Percentiles rank a stretch among this genome's conserved stretches.
These are phyloP conservation scores for Pheucticus melanocephalus DNA, from an alignment of 2,113 vertebrate species.

Conservation along the genomic window DNA sequence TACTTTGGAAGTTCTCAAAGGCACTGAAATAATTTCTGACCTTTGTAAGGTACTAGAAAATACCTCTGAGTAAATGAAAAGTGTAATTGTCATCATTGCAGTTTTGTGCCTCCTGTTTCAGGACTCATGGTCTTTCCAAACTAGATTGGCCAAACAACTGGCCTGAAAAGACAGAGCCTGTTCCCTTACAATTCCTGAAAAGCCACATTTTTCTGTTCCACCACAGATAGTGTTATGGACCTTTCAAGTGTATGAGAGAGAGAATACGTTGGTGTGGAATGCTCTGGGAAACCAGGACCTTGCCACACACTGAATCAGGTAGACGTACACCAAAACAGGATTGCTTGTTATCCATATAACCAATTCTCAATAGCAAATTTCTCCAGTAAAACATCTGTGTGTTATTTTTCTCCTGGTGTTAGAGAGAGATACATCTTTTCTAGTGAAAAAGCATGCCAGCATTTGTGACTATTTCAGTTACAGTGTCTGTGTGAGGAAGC, in stretches of 20 bases:
- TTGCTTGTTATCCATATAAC: neutral
- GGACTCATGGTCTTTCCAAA: neutral
- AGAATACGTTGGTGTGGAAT: neutral
- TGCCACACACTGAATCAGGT: neutral
- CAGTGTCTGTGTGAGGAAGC: neutral
- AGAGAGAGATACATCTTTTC: neutral
- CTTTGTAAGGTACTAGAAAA: neutral
- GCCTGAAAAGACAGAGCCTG: neutral
- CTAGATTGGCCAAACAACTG: neutral
- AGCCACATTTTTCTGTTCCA: neutral
- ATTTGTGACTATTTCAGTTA: neutral
- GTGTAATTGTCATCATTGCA: neutral
- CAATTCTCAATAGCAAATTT: neutral
- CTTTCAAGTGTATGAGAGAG: neutral
- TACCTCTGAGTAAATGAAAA: neutral
- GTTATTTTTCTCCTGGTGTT: neutral
- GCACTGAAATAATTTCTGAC: neutral
- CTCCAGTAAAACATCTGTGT: accelerated
- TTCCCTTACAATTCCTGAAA: neutral
- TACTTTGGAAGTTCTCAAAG: neutral
- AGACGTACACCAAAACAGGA: neutral
- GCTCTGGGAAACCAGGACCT: neutral
- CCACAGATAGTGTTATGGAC: accelerated
- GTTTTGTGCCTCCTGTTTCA: neutral
- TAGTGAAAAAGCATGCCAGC: neutral